These are phyloP conservation scores for Sphenodon punctatus DNA, from an alignment of 2,797 vertebrate genomes.

Conservation along the genomic window DNA sequence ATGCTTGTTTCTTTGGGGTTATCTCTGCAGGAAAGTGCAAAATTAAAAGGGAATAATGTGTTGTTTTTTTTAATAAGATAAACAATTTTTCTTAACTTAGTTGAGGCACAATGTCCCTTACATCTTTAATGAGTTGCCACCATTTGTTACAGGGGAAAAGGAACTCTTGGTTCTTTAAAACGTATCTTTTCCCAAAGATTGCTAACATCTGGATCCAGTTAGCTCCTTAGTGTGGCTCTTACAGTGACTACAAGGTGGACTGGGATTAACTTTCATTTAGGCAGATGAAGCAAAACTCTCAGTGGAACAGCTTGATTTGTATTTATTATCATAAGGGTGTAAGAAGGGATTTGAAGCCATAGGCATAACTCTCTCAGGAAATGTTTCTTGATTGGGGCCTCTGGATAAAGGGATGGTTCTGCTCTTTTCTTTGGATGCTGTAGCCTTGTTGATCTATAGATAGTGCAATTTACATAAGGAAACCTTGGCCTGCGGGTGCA, in stretches of 20 bases:
- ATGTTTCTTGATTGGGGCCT: slow-evolving; percentile 15
- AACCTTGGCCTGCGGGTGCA: not conserved
- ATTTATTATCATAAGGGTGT: slow-evolving; percentile 28
- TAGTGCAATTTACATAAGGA: not conserved
- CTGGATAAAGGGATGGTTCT: not conserved
- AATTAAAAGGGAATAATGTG: too few species aligned
- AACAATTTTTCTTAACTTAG: not conserved
- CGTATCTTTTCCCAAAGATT: slow-evolving; percentile 37
- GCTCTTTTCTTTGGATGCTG: not conserved
- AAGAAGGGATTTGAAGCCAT: not conserved
- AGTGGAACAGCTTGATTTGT: slow-evolving; percentile 23
- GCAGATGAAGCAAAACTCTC: slow-evolving; percentile 46
- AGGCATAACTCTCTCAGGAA: not conserved
- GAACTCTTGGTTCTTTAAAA: slow-evolving; percentile 1
- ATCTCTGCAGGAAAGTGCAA: accelerated
- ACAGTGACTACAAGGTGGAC: slow-evolving; percentile 14
- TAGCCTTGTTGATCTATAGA: not conserved
- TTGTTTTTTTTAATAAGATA: too few species aligned
- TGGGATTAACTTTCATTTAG: slow-evolving; percentile 56
- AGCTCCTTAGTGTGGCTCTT: slow-evolving; percentile 20
- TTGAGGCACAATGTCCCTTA: not conserved
- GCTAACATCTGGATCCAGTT: slow-evolving; percentile 52
- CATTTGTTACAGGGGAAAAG: not conserved
- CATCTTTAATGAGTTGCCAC: not conserved
- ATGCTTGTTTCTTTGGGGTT: not conserved